Base-by-base conservation (phyloP, 2,888 invertebrate genomes). In the Hypomecis punctinalis region DNA sequence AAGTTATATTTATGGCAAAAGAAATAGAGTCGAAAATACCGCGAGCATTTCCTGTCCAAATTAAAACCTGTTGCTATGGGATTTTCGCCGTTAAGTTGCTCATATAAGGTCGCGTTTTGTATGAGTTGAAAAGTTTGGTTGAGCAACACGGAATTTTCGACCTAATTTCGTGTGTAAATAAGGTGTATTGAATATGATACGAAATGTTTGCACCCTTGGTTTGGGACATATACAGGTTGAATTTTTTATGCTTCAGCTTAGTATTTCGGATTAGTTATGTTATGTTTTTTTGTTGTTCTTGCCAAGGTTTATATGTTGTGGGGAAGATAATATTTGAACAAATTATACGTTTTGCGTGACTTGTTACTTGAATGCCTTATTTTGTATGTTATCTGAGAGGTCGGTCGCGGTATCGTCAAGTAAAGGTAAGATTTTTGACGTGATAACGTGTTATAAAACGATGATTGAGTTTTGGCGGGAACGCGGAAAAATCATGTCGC, bases 231-330 rank as follows among this genome's bases (percentile, higher is more conserved):
- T 75, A 78, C 74, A 76, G 73, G 47, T 45, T 78, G 80, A 76
- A 75, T 80, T 75, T 78, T 79, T 79, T 75, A 80, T 80, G 57
- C 40, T 36, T 48, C 56, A 69, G 69, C 70, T 75, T 70, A 66
- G 67, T 61, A 63, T 67, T 66, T 70, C 68, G 66, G 70, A 67
- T 70, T 70, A 47, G 67, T 67, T 70, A 61, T 66, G 69, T 69
- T 71, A 67, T 63, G 56, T 51, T 69, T 74, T 72, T 72, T 61
- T 63, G 13, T 55, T 33, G 60, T 42, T 61, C 51, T 68, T 57
- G 49, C 66, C 37, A 68, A 54, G 55, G 52, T 35, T 46, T 61
- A 64, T 74, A 58, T 70, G 66, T 70, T 35, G 8, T 0, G 33
- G 36, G 42, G 37, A 6, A 46, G 23, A 48, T 53, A 51, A 48